phyloP scores from a whole-genome alignment of 2,888 invertebrate species.

The Hecatera dysodea region DNA sequence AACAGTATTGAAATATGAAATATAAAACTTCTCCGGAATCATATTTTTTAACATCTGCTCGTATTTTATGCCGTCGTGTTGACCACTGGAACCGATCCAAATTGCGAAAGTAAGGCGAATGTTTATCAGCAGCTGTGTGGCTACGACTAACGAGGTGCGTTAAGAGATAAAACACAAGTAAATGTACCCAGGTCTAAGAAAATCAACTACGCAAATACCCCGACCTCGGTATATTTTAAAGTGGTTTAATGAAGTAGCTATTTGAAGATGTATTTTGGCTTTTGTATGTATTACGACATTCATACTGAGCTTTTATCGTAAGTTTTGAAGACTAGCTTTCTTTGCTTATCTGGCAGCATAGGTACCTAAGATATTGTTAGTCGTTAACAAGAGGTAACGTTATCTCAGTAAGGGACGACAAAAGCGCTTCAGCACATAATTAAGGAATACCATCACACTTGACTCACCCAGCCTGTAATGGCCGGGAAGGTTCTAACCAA shows the following conservation, averaged over 20 bases:
- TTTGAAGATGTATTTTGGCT: background rate
- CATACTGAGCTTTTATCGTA: background rate
- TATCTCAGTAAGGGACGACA: slow-evolving; percentile 75
- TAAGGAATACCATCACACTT: slow-evolving; percentile 84
- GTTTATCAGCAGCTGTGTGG: slow-evolving; percentile 77
- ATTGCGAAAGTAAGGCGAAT: slow-evolving; percentile 74
- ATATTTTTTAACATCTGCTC: slow-evolving; percentile 13
- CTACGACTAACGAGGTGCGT: slow-evolving; percentile 78
- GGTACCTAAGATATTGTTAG: background rate
- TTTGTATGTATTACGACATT: no score
- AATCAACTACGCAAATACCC: slow-evolving; percentile 30
- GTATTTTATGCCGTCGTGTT: slow-evolving; percentile 63
- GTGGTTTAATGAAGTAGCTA: background rate
- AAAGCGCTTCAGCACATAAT: slow-evolving; percentile 80
- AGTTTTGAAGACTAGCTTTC: background rate
- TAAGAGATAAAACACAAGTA: slow-evolving; percentile 61
- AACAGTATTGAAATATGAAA: no score
- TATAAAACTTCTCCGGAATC: slow-evolving; percentile 13
- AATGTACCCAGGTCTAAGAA: slow-evolving; percentile 22
- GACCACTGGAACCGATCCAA: slow-evolving; percentile 83
- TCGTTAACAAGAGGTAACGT: slow-evolving; percentile 40
- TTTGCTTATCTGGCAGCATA: slow-evolving; percentile 1
- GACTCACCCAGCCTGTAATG: slow-evolving; percentile 81
- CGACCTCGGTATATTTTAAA: slow-evolving; percentile 12
- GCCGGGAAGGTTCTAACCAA: slow-evolving; percentile 81